These are phyloP conservation scores for Paradoxurus hermaphroditus DNA, from an alignment of 2,113 vertebrate genomes.

Conservation along the genomic window DNA sequence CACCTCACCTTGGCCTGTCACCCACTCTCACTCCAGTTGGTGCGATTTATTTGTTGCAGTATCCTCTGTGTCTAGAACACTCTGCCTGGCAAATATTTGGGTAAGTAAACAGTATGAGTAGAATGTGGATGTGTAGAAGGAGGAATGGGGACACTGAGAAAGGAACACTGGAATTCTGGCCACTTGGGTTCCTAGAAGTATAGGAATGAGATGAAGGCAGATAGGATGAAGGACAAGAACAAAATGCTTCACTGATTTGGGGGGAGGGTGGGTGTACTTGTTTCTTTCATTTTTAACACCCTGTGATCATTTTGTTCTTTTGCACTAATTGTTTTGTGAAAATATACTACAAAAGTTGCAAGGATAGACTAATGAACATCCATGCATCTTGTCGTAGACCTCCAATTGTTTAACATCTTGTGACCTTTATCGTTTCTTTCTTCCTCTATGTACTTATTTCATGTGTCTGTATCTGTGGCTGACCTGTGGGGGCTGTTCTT, in stretches of 20 bases:
- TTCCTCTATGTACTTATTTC: neutral
- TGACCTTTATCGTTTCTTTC: neutral
- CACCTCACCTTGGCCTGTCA: neutral
- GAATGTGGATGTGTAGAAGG: neutral
- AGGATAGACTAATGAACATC: neutral
- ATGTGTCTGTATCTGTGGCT: neutral
- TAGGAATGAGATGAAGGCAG: neutral
- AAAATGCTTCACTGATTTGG: neutral
- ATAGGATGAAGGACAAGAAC: neutral
- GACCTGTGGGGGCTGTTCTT: neutral
- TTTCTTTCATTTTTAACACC: neutral
- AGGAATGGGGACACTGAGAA: neutral
- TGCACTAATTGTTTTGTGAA: neutral
- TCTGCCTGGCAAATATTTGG: neutral
- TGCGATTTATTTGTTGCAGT: neutral
- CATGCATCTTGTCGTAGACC: neutral
- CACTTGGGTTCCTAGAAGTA: neutral
- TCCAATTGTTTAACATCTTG: neutral
- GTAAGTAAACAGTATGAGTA: neutral
- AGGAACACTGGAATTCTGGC: neutral
- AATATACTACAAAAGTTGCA: neutral
- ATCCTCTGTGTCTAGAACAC: neutral
- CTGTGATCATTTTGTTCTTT: neutral
- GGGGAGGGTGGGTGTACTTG: neutral
- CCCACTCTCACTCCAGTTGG: neutral